These are phyloP conservation scores for Temnothorax rugatulus DNA, from an alignment of 2,888 invertebrate genomes.

Conservation along the genomic window DNA sequence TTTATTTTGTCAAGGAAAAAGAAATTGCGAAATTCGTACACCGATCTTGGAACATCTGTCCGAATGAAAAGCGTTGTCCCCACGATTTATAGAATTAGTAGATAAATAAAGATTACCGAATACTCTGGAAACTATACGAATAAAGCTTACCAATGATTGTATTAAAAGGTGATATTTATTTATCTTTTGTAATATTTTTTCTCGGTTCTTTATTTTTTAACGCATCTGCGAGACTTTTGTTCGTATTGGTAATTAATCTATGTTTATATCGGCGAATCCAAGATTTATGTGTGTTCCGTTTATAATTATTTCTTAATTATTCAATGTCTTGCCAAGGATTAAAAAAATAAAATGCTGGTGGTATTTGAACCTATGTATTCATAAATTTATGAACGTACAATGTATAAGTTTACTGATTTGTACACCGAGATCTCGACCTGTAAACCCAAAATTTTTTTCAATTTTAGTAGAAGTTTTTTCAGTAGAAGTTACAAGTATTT, in stretches of 20 bases:
- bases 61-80: constrained; percentile 68
- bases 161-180: constrained; percentile 68
- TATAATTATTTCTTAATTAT: constrained; percentile 45
- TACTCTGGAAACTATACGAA: constrained; percentile 83
- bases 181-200: constrained; percentile 44
- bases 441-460: neutral
- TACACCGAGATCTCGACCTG: constrained; percentile 2
- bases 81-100: constrained; percentile 81
- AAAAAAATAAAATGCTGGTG: constrained; percentile 35
- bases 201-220: constrained; percentile 14
- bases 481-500: neutral
- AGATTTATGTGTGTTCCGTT: constrained; percentile 37
- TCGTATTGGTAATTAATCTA: constrained; percentile 23
- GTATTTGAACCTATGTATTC: constrained; percentile 28
- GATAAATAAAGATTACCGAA: constrained; percentile 81
- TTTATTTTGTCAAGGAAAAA: constrained; percentile 61
- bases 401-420: constrained; percentile 13
- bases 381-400: constrained; percentile 12
- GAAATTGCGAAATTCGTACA: constrained; percentile 60
- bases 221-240: constrained; percentile 14
- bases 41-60: constrained; percentile 64
- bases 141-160: constrained; percentile 85
- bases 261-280: constrained; percentile 27
- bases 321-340: constrained; percentile 42
- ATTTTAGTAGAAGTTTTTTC: neutral